These are phyloP conservation scores for Acrobasis consociella DNA, from an alignment of 2,888 invertebrate genomes.

Conservation along the genomic window DNA sequence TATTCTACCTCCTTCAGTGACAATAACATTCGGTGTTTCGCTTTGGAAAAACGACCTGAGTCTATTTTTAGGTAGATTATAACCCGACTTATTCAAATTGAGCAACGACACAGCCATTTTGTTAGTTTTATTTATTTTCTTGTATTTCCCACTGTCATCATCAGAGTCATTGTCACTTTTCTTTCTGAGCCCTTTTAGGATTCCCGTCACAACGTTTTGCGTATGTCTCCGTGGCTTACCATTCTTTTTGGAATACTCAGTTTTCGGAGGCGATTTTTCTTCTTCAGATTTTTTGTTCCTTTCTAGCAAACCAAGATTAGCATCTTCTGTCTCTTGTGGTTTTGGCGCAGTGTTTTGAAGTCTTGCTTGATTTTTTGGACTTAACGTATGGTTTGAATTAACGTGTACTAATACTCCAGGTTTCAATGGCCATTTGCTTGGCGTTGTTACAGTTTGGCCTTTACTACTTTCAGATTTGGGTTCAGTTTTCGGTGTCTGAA, in stretches of 20 bases:
- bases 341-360: slow-evolving; percentile 47
- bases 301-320: slow-evolving; percentile 71
- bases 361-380: slow-evolving; percentile 80
- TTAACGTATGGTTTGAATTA: slow-evolving; percentile 89
- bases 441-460: slow-evolving; percentile 69
- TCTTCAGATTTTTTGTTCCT: slow-evolving; percentile 55
- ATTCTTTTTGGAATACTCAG: slow-evolving; percentile 69
- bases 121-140: slow-evolving; percentile 75
- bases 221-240: slow-evolving; percentile 60
- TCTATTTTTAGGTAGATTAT: slow-evolving; percentile 63
- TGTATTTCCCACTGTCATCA: slow-evolving; percentile 74
- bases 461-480: slow-evolving; percentile 53
- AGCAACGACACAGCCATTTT: slow-evolving; percentile 71
- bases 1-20: slow-evolving; percentile 79
- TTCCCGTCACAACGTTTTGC: slow-evolving; percentile 63
- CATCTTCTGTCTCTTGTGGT: slow-evolving; percentile 47
- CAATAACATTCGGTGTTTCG: slow-evolving; percentile 74
- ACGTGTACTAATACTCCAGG: slow-evolving; percentile 95
- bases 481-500: slow-evolving; percentile 51
- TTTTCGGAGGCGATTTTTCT: slow-evolving; percentile 42
- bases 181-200: slow-evolving; percentile 64
- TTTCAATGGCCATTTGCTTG: slow-evolving; percentile 92
- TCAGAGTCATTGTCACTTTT: slow-evolving; percentile 68
- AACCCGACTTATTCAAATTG: slow-evolving; percentile 64
- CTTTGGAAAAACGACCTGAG: slow-evolving; percentile 74